Evolutionary conservation across 92 coral and sea anemone genomes (phyloP), one percentile per base, ranked within the genome.

Genomic region (Epizoanthus ramosus): DNA sequence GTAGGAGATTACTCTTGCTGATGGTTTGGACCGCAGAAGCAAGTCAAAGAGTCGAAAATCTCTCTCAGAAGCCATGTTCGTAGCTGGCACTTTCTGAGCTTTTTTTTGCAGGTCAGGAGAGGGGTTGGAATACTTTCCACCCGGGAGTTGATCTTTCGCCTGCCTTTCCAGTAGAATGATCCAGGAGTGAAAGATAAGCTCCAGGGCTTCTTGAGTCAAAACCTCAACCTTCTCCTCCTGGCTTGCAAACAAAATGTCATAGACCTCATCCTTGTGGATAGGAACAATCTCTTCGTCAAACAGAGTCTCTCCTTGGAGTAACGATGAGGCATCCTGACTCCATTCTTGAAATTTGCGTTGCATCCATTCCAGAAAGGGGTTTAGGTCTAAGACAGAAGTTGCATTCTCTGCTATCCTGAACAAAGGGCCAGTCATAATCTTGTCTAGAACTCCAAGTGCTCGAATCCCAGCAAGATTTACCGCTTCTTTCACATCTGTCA

Each of bases 51-150:
- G n/a, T 63, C 87, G 77, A 28, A 84, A 75, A 66, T 75, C 77
- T 74, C 83, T 84, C 83, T 84, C 83, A 3, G 87, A 75, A 54
- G 75, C 87, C 87, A 75, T 84, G 83, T 84, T 66, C 23, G 77
- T 84, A 33, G 83, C 83, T 63, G 83, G 81, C 39, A 84, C 83
- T 74, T 84, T 75, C 70, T 37, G 71, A 63, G 87, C 81, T 71
- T 84, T 83, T 84, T 83, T 72, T 57, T 63, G 70, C 67, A 65
- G 74, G 17, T 75, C 83, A 66, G 75, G 70, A 28, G 83, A 74
- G 66, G 77, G 87, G 74, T 63, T 52, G 56, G 70, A 63, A 75
- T 84, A 84, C 81, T 68, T 84, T 75, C 87, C 83, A 75, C 83
- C 76, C 21, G 77, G 83, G 71, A 84, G 79, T 63, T 79, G 71